Evolutionary conservation across 2,888 invertebrate genomes (phyloP).

Genomic region (Agriopis marginaria): DNA sequence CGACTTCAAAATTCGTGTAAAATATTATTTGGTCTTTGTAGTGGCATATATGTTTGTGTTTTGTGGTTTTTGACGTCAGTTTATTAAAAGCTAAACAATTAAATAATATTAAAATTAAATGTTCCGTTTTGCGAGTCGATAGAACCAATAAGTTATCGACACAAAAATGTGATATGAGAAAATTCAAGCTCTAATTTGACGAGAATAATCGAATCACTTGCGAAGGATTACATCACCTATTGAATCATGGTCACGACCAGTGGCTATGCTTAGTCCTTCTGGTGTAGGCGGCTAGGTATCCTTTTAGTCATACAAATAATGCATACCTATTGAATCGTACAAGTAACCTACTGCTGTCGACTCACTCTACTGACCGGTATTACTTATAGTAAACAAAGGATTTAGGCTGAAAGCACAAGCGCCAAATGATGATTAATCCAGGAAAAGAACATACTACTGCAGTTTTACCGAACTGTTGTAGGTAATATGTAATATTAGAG

Average conservation of each 20-base stretch:
- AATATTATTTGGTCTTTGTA: too few species aligned
- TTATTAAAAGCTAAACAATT: too few species aligned
- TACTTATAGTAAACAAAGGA: conserved; percentile 18
- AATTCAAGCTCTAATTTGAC: conserved; percentile 59
- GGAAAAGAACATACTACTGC: conserved; percentile 1
- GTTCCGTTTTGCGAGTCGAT: neutral
- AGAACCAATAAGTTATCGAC: conserved; percentile 23
- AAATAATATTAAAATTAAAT: neutral
- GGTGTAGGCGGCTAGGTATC: conserved; percentile 68
- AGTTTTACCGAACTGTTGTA: neutral
- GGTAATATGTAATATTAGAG: too few species aligned
- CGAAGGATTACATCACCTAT: conserved; percentile 80
- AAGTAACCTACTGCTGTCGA: conserved; percentile 47
- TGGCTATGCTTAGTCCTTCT: conserved; percentile 65
- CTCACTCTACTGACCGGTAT: conserved; percentile 70
- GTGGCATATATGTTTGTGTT: too few species aligned
- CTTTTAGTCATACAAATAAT: conserved; percentile 71
- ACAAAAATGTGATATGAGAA: neutral
- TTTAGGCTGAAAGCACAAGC: neutral
- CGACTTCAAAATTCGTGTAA: too few species aligned
- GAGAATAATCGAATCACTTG: conserved; percentile 78
- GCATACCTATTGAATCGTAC: conserved; percentile 47
- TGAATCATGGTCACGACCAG: conserved; percentile 80
- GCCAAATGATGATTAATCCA: neutral
- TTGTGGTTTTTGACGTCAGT: too few species aligned